Evolutionary conservation across 2,888 invertebrate genomes (phyloP), one percentile per base, ranked within the genome.

Genomic region (Pediacus dermestoides): DNA sequence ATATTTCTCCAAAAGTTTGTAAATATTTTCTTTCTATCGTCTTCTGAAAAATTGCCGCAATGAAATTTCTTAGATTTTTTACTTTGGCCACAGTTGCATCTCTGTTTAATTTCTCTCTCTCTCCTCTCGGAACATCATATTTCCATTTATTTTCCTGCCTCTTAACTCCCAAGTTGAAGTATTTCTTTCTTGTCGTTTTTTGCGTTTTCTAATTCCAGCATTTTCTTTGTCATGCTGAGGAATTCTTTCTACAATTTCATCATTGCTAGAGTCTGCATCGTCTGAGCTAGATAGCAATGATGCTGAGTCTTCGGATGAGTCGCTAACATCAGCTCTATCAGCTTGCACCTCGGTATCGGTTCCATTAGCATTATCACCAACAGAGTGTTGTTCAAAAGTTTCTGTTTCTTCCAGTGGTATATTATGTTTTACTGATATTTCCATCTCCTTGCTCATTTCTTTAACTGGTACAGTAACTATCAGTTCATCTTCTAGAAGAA

Each of bases 11-110:
- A 34, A 26, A 34, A 34, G 23, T 30, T 9, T 30, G 30, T n/a
- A 28, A 30, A 37, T 30, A 37, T 30, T 14, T 7, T 12, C 23
- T 14, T 6, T 30, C 30, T 37, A 22, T 37, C 30, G n/a, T 30
- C 30, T 28, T 37, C 22, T 15, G 30, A 10, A 10, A 30, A 22
- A 28, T 8, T n/a, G 15, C 30, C 30, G 30, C 37, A 37, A 16
- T 37, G n/a, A 30, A 30, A 9, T 15, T 10, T 21, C 22, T 30
- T n/a, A 15, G 14, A 23, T 37, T 14, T 37, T 15, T 15, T 10
- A 23, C 37, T 37, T 16, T 23, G 30, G 16, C 23, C 14, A 37
- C 36, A 37, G 25, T 30, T 30, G 11, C 36, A 37, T 9, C 30
- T 21, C 8, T 6, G 30, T 30, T 37, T 34, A 26, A 34, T 25